These are phyloP conservation scores for Helleia helle DNA, from an alignment of 2,888 invertebrate genomes.

Conservation along the genomic window DNA sequence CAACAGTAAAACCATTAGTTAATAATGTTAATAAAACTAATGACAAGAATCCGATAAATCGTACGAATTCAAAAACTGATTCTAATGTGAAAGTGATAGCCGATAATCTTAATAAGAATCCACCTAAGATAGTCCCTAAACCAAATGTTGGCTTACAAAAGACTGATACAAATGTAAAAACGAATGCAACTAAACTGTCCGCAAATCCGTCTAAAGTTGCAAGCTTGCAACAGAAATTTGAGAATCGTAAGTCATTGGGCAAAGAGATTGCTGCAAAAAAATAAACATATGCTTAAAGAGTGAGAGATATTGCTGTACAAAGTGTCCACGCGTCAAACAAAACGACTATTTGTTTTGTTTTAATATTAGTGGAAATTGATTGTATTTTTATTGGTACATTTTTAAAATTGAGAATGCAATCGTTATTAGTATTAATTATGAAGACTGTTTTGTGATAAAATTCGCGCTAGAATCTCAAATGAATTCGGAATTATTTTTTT, in stretches of 20 bases:
- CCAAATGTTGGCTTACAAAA: constrained; percentile 41
- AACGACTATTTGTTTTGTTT: not conserved
- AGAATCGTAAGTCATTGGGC: constrained; percentile 70
- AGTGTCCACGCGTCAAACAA: not conserved
- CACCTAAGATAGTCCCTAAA: constrained; percentile 63
- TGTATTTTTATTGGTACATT: too few species aligned
- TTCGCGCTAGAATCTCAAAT: constrained; percentile 4
- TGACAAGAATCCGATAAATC: constrained; percentile 41
- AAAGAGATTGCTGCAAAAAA: constrained; percentile 56
- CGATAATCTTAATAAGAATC: constrained; percentile 64
- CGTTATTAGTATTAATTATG: not conserved
- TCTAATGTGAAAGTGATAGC: constrained; percentile 57
- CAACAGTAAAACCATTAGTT: constrained; percentile 43
- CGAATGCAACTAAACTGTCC: constrained; percentile 58
- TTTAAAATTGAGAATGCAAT: constrained; percentile 2
- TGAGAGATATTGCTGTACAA: not conserved
- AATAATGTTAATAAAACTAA: constrained; percentile 36
- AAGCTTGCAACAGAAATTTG: constrained; percentile 85
- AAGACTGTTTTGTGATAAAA: constrained; percentile 7
- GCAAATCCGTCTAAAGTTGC: constrained; percentile 81
- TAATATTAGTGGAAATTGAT: not conserved
- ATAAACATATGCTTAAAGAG: constrained; percentile 25
- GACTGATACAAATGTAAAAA: constrained; percentile 46
- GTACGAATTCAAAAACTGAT: constrained; percentile 52
- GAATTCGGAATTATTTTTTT: constrained; percentile 1